Evolutionary conservation across 2,888 invertebrate genomes (phyloP).

Genomic region (Epinotia ramella): DNA sequence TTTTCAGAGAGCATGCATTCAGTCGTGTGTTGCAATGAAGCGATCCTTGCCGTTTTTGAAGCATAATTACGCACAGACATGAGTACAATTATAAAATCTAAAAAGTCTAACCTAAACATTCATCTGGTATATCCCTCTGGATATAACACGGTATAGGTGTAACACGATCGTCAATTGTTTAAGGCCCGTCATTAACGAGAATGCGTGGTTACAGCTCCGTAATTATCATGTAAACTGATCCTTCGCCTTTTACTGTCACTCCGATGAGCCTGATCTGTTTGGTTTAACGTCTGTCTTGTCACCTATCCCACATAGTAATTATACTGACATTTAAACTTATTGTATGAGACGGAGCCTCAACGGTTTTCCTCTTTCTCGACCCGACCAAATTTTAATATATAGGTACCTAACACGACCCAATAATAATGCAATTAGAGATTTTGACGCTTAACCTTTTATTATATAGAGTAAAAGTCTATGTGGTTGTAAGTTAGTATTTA

Average conservation of each 20-base stretch:
- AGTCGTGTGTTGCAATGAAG: no score
- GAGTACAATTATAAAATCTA: no score
- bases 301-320: neutral
- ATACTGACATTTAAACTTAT: neutral
- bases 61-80: no score
- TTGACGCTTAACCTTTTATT: no score
- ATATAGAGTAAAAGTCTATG: no score
- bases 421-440: no score
- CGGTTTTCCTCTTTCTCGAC: neutral
- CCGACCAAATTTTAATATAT: neutral
- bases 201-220: neutral
- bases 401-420: no score
- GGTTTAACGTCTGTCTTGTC: neutral
- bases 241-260: conserved; percentile 3
- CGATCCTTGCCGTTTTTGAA: no score
- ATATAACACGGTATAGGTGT: neutral
- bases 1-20: no score
- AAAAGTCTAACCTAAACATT: no score
- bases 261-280: conserved; percentile 1
- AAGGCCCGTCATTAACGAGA: conserved; percentile 28
- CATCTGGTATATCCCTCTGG: neutral
- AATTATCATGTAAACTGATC: conserved; percentile 24
- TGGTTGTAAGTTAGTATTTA: no score
- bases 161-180: conserved; percentile 19
- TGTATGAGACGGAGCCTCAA: neutral